These are phyloP conservation scores for Chelon labrosus DNA, from an alignment of 2,797 vertebrate genomes.

Conservation along the genomic window DNA sequence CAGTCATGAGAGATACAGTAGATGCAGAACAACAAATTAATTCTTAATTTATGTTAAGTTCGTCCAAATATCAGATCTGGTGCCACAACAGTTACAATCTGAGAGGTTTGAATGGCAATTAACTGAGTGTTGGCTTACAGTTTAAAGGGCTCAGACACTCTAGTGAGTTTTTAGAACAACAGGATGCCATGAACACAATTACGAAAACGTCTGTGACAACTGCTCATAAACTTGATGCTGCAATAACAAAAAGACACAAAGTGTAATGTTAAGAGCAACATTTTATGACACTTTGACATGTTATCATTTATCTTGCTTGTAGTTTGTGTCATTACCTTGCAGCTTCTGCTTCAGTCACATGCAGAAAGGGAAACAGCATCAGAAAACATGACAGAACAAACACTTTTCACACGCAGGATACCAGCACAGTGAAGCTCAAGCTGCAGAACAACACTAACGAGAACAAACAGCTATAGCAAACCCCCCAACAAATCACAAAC, in stretches of 20 bases:
- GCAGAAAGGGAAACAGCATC: constrained; percentile 3
- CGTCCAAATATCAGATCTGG: background rate
- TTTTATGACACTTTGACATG: background rate
- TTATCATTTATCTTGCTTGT: constrained; percentile 12
- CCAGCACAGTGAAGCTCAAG: constrained; percentile 47
- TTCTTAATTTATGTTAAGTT: background rate
- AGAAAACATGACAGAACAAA: constrained; percentile 36
- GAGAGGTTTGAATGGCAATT: constrained; percentile 20
- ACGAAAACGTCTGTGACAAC: background rate
- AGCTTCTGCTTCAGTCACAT: constrained; percentile 27
- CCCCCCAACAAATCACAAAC: constrained; percentile 27
- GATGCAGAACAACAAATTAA: background rate
- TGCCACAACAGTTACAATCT: background rate
- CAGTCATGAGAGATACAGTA: background rate
- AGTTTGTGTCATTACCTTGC: constrained; percentile 27
- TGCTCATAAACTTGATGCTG: background rate
- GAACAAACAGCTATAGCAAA: constrained; percentile 57
- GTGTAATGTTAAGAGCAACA: background rate
- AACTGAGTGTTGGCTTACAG: background rate
- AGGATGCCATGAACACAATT: constrained; percentile 5
- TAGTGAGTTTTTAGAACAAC: constrained; percentile 13
- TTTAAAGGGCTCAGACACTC: constrained; percentile 7
- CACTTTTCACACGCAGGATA: constrained; percentile 31
- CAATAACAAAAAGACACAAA: constrained; percentile 5
- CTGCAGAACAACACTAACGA: constrained; percentile 26